Conservation (phyloP, 1,140 invertebrate genomes). For the Platyscapa corneri region DNA sequence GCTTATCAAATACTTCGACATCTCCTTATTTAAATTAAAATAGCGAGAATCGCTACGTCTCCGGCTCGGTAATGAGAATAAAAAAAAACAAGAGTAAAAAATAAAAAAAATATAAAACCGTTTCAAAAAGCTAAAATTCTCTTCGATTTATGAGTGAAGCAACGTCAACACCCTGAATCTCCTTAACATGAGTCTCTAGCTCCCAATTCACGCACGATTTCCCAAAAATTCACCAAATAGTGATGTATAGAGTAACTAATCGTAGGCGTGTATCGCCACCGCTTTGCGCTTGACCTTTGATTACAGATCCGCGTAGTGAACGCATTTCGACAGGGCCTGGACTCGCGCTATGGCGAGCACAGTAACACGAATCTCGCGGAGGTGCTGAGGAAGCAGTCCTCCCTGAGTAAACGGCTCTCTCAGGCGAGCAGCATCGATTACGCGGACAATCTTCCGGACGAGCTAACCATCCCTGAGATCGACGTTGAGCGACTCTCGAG, state of each 20-base stretch:
- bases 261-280: conserved; percentile 47
- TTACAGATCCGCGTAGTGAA: conserved; percentile 99
- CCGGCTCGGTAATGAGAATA: neutral
- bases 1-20: neutral
- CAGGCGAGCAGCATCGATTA: conserved; percentile 94
- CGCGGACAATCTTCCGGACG: conserved; percentile 89
- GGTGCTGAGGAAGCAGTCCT: conserved; percentile 92
- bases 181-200: neutral
- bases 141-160: neutral
- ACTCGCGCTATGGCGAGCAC: conserved; percentile 94
- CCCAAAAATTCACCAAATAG: neutral
- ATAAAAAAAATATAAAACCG: neutral
- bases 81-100: conserved; percentile 11
- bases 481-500: conserved; percentile 92
- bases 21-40: conserved; percentile 21
- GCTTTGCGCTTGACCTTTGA: conserved; percentile 51
- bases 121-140: neutral
- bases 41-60: conserved; percentile 2
- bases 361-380: conserved; percentile 88
- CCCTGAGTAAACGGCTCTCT: conserved; percentile 90
- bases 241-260: conserved; percentile 30
- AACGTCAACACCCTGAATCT: neutral
- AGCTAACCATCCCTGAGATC: conserved; percentile 90
- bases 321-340: conserved; percentile 98
- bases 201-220: conserved; percentile 12